Percentiles rank a stretch among this genome's conserved stretches.
Evolutionary conservation across 92 coral and sea anemone genomes (phyloP).

Genomic region (Metridium senile): DNA sequence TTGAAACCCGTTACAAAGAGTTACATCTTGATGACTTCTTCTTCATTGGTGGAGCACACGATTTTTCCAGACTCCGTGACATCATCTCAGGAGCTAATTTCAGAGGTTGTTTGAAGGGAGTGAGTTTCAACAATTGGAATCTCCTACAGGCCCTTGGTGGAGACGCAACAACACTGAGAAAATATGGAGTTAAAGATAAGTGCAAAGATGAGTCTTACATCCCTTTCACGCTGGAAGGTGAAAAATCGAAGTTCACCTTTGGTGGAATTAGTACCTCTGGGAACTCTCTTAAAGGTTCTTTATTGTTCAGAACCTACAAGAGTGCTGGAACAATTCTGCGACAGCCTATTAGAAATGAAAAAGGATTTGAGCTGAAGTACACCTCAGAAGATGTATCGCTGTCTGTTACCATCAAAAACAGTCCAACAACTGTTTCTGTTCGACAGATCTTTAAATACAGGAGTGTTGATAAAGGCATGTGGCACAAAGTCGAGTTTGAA

Average conservation of each 20-base stretch:
- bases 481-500: slow-evolving; percentile 55
- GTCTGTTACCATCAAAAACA: slow-evolving; percentile 18
- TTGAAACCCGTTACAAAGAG: slow-evolving; percentile 48
- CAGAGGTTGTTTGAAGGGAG: slow-evolving; percentile 65
- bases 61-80: slow-evolving; percentile 38
- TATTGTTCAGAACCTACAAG: slow-evolving; percentile 64
- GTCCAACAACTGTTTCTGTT: slow-evolving; percentile 40
- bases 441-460: slow-evolving; percentile 22
- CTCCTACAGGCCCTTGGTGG: slow-evolving; percentile 34
- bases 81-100: slow-evolving; percentile 60
- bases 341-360: slow-evolving; percentile 17
- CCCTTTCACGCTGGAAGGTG: slow-evolving; percentile 50
- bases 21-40: slow-evolving; percentile 56
- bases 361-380: slow-evolving; percentile 36
- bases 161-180: slow-evolving; percentile 42
- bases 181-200: slow-evolving; percentile 27
- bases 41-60: slow-evolving; percentile 68
- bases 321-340: slow-evolving; percentile 36
- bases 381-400: slow-evolving; percentile 12
- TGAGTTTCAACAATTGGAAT: slow-evolving; percentile 23
- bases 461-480: slow-evolving; percentile 61
- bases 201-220: slow-evolving; percentile 13
- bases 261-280: not conserved
- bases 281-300: slow-evolving; percentile 32
- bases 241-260: slow-evolving; percentile 29